Evolutionary conservation across 1,140 invertebrate species (phyloP).

Genomic region (Steinernema khuongi): DNA sequence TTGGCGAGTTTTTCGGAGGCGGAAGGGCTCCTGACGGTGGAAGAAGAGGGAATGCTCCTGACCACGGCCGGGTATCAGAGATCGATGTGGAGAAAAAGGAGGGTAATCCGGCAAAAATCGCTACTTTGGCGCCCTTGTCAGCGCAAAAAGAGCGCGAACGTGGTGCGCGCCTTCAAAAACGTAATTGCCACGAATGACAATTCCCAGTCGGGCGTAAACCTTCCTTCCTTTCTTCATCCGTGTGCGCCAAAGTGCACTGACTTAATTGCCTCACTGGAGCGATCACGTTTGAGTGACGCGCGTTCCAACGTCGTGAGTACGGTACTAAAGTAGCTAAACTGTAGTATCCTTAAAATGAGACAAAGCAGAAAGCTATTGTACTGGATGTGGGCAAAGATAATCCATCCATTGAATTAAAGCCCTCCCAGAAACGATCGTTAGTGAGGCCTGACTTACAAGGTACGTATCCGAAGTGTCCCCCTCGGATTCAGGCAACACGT

Average conservation of each 20-base stretch:
- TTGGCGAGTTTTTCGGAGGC: not conserved
- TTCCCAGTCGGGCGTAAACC: slow-evolving; percentile 2
- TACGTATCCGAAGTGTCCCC: too few relatives aligned
- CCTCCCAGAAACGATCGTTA: too few relatives aligned
- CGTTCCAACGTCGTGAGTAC: too few relatives aligned
- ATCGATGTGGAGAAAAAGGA: not conserved
- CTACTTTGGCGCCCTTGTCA: not conserved
- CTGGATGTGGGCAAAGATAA: too few relatives aligned
- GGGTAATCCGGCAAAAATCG: not conserved
- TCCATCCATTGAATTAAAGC: too few relatives aligned
- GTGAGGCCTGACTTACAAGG: too few relatives aligned
- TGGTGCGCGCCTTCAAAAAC: not conserved
- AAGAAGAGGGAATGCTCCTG: too few relatives aligned
- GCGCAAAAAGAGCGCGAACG: not conserved
- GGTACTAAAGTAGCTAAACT: too few relatives aligned
- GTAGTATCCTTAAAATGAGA: too few relatives aligned
- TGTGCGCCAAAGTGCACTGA: slow-evolving; percentile 4
- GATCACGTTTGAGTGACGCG: not conserved
- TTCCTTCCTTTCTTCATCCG: slow-evolving; percentile 1
- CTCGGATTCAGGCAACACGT: too few relatives aligned
- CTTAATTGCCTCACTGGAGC: not conserved
- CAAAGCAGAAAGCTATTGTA: not conserved
- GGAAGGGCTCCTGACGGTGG: not conserved
- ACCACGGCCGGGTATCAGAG: not conserved
- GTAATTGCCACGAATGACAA: slow-evolving; percentile 16